phyloP scores from a whole-genome alignment of 2,888 invertebrate species.

The Orchestes rusci region DNA sequence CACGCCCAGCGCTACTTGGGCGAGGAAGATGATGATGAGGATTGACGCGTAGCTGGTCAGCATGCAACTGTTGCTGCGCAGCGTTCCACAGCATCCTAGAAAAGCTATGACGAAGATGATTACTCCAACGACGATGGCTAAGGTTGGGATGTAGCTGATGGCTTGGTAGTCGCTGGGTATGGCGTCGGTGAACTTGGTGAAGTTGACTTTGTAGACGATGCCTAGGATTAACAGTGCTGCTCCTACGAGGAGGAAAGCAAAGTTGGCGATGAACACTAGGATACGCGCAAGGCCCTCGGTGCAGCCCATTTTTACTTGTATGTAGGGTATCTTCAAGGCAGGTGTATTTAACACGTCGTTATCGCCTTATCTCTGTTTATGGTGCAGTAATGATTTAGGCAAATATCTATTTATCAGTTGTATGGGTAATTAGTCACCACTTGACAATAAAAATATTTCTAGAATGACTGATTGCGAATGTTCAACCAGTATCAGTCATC shows the following conservation, averaged over 20 bases:
- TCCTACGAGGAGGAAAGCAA: conserved; percentile 16
- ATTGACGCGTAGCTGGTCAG: conserved; percentile 17
- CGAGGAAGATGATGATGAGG: conserved; percentile 17
- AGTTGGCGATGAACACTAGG: conserved; percentile 9
- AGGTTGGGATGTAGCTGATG: conserved; percentile 6
- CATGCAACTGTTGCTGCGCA: conserved; percentile 17
- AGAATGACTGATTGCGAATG: no score
- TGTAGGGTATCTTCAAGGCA: no score
- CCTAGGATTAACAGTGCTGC: conserved; percentile 12
- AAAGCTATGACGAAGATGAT: conserved; percentile 15
- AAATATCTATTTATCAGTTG: no score
- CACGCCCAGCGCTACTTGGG: conserved; percentile 16
- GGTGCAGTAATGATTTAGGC: no score
- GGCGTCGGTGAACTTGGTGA: conserved; percentile 6
- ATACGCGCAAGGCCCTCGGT: conserved; percentile 7
- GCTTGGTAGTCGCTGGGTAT: conserved; percentile 11
- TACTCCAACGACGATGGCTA: conserved; percentile 14
- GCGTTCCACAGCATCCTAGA: conserved; percentile 19
- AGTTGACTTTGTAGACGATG: conserved; percentile 10
- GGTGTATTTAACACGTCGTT: no score
- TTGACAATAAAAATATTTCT: no score
- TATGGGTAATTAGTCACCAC: no score
- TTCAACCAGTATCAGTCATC: no score
- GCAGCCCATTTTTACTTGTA: conserved; percentile 1
- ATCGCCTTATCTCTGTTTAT: no score